These are phyloP conservation scores for Pristis pectinata DNA, from an alignment of 2,797 vertebrate species.

Conservation along the genomic window DNA sequence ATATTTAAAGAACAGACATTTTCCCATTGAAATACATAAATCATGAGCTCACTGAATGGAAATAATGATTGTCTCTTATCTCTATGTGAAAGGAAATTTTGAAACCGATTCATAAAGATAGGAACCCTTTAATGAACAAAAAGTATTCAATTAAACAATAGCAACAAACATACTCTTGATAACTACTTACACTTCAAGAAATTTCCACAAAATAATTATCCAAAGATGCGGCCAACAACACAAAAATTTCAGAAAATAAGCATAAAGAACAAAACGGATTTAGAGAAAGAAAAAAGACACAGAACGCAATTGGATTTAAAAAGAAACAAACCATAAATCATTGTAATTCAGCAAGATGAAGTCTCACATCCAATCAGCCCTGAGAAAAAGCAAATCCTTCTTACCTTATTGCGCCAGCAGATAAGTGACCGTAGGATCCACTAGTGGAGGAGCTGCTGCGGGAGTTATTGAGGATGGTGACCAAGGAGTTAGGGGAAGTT, in stretches of 20 bases:
- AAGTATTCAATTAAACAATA: not conserved
- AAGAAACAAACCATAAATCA: not conserved
- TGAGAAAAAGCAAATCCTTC: conserved; percentile 38
- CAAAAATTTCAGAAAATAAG: not conserved
- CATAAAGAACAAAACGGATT: not conserved
- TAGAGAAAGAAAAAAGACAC: not conserved
- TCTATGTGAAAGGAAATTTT: not conserved
- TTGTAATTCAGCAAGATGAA: not conserved
- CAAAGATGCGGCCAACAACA: not conserved
- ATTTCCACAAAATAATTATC: not conserved
- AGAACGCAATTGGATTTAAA: not conserved
- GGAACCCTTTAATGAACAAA: not conserved
- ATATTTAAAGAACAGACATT: not conserved
- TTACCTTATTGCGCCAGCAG: conserved; percentile 93
- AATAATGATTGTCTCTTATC: not conserved
- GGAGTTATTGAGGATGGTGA: conserved; percentile 95
- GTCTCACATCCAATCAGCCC: not conserved
- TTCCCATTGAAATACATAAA: not conserved
- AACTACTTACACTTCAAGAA: not conserved
- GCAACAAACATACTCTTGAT: not conserved
- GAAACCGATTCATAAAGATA: not conserved
- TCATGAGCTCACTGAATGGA: not conserved
- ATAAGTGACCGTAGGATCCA: conserved; percentile 95
- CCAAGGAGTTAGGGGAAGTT: conserved; percentile 90
- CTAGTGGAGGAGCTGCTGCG: conserved; percentile 94